Conservation (phyloP, 2,888 invertebrate genomes). For the Panopea generosa region DNA sequence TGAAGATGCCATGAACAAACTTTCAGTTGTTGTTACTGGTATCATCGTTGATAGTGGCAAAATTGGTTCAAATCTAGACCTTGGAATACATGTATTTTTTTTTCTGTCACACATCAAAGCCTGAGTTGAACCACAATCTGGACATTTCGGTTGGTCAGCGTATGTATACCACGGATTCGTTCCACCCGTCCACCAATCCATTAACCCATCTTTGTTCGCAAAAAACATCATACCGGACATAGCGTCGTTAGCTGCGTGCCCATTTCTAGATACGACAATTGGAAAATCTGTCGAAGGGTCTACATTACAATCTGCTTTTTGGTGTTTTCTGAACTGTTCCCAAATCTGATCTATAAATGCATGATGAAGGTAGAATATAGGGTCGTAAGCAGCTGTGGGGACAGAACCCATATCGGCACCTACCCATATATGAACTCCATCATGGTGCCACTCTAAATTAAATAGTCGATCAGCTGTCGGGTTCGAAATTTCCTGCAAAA, state of each 20-base stretch:
- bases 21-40: background rate
- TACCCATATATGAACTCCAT: constrained; percentile 60
- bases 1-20: background rate
- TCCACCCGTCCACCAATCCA: constrained; percentile 35
- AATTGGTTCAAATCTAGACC: too few species aligned
- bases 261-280: background rate
- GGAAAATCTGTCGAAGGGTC: constrained; percentile 52
- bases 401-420: constrained; percentile 65
- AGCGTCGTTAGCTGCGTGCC: constrained; percentile 35
- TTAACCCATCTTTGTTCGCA: constrained; percentile 54
- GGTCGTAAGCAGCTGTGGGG: constrained; percentile 63
- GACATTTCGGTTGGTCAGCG: constrained; percentile 59
- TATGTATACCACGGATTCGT: constrained; percentile 54
- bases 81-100: background rate
- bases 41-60: too few species aligned
- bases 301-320: constrained; percentile 13
- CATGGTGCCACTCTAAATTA: constrained; percentile 65
- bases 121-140: background rate
- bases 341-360: constrained; percentile 72
- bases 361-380: constrained; percentile 71
- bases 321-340: constrained; percentile 60
- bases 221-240: constrained; percentile 54
- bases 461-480: constrained; percentile 36
- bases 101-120: background rate
- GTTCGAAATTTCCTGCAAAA: constrained; percentile 26